Evolutionary conservation across 2,888 invertebrate genomes (phyloP), one percentile per base, ranked within the genome.

Genomic region (Heteropelma amictum): DNA sequence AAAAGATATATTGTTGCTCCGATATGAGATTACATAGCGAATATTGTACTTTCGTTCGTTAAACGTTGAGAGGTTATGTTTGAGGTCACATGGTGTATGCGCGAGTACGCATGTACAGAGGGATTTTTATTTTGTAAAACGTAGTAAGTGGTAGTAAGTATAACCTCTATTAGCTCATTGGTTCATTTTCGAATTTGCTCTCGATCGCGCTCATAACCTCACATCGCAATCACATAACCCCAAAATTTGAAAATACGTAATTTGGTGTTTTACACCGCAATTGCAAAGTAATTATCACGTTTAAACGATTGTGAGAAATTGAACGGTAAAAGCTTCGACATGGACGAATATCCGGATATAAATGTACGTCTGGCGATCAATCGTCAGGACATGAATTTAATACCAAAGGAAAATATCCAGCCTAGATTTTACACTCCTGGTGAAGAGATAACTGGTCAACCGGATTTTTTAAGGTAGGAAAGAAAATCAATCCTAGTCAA

Each of bases 391-490:
- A 81, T 80, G 60, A 85, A 84, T 81, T 73, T 87, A 49, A 82
- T 84, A 54, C 90, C 91, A 21, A 86, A 90, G 23, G 91, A 91
- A 69, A 91, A 92, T 85, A 90, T 92, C 72, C 90, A 92, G 72
- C 94, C 95, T 0, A 90, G 92, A 69, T 92, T 94, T 86, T 96
- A 92, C 82, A 96, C 97, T 2, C 97, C 98, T 0, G 97, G 98
- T 10, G 96, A 97, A 91, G 92, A 95, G 79, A 95, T 98, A 72
- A 95, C 95, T 56, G 92, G 93, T 64, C 95, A 96, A 87, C 92
- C 93, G 83, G 95, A 95, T 84, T 96, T 95, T 89, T 94, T 97
- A 93, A 93, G 95, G 96, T 96, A 81, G 61, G 19, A 4, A n/a
- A n/a, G n/a, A 8, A 17, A 45, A 19, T 45, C 7, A 21, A 38